Percentiles rank a stretch among this genome's conserved stretches.
These are phyloP conservation scores for Luffia ferchaultella DNA, from an alignment of 2,888 invertebrate genomes.

Conservation along the genomic window DNA sequence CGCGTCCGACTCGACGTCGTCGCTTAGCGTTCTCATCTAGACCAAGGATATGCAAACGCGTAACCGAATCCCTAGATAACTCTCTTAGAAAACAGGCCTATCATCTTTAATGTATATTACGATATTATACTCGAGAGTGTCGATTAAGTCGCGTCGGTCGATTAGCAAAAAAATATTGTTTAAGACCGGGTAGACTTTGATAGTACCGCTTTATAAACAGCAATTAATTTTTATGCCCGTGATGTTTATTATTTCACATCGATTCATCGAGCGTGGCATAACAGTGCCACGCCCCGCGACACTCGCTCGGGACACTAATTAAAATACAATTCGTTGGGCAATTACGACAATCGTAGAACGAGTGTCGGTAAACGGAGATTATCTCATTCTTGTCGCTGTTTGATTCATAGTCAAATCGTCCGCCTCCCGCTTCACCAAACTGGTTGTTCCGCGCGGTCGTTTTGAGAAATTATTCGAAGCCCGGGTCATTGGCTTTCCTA, in stretches of 20 bases:
- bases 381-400: conserved; percentile 31
- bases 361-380: conserved; percentile 22
- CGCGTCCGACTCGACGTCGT: conserved; percentile 46
- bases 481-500: conserved; percentile 28
- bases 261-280: background rate
- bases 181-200: no score
- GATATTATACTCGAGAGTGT: no score
- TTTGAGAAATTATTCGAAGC: conserved; percentile 42
- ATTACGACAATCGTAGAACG: background rate
- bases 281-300: background rate
- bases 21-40: no score
- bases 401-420: conserved; percentile 42
- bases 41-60: no score
- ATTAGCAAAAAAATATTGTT: no score
- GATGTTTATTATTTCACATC: background rate
- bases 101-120: no score
- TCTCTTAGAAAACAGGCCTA: no score
- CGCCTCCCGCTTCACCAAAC: conserved; percentile 46
- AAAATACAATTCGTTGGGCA: background rate
- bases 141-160: no score
- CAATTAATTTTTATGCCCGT: background rate
- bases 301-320: background rate
- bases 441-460: conserved; percentile 26
- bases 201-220: background rate
- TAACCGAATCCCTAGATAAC: conserved; percentile 34